Percentiles rank a stretch among this genome's conserved stretches.
These are phyloP conservation scores for Notechis scutatus DNA, from an alignment of 2,113 vertebrate genomes.

Conservation along the genomic window DNA sequence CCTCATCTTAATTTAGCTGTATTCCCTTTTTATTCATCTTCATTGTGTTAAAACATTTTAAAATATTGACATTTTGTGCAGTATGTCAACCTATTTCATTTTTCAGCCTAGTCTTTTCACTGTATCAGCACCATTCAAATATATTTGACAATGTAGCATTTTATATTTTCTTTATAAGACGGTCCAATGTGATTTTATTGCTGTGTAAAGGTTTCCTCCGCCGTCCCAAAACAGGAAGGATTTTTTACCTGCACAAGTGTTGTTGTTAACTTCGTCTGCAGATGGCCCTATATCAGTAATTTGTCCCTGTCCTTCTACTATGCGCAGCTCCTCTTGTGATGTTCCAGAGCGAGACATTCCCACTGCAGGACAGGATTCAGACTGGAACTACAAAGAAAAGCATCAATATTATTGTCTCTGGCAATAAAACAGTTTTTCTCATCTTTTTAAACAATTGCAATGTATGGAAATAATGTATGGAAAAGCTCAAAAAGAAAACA, in stretches of 20 bases:
- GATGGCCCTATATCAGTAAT: conserved; percentile 79
- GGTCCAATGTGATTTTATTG: background rate
- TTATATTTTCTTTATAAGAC: background rate
- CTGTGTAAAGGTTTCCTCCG: background rate
- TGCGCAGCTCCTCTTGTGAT: conserved; percentile 93
- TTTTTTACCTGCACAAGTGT: conserved; percentile 84
- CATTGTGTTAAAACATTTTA: background rate
- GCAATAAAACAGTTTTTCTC: background rate
- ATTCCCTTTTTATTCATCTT: background rate
- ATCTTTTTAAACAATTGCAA: background rate
- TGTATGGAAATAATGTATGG: background rate
- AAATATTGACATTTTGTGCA: background rate
- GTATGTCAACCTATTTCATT: background rate
- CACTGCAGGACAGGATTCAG: conserved; percentile 78
- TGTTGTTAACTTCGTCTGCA: conserved; percentile 96
- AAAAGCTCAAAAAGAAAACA: background rate
- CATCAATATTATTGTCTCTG: background rate
- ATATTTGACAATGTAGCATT: background rate
- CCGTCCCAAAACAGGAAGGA: background rate
- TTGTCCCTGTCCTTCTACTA: conserved; percentile 93
- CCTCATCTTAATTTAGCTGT: background rate
- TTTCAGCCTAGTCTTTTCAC: background rate
- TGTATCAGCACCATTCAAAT: background rate
- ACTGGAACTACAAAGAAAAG: conserved; percentile 80
- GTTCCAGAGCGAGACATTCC: conserved; percentile 84